A percentile compares a stretch with the other conserved stretches of the same genome.
Conservation (phyloP, 2,113 vertebrate species). For the Alaudala cheleensis region DNA sequence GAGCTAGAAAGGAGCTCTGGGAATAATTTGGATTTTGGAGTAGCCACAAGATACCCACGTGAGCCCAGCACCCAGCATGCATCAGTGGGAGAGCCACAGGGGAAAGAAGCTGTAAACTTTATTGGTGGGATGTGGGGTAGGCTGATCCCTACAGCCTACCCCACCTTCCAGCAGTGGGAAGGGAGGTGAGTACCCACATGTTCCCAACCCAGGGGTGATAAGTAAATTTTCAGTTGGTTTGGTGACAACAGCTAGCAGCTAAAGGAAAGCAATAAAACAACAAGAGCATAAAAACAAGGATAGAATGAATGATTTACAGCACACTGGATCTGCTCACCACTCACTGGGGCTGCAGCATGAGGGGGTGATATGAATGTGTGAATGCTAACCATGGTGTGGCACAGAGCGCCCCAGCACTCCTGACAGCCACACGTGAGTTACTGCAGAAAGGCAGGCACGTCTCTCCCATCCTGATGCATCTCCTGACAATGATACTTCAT, state of each 20-base stretch:
- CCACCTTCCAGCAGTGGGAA: neutral
- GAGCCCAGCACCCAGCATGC: fast-evolving
- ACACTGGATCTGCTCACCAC: neutral
- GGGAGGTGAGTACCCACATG: neutral
- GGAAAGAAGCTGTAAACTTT: neutral
- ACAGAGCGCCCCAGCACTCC: neutral
- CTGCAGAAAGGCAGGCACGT: conserved; percentile 15
- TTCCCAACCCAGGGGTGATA: neutral
- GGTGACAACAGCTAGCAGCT: neutral
- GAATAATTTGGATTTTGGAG: neutral
- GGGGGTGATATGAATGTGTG: neutral
- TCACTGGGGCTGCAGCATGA: neutral
- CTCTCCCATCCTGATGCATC: conserved; percentile 51
- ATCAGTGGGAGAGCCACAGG: neutral
- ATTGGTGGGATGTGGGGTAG: neutral
- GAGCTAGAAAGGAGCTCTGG: neutral
- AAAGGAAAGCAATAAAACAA: conserved; percentile 33
- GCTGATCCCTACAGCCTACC: neutral
- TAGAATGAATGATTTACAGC: conserved; percentile 4
- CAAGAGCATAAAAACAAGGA: conserved; percentile 25
- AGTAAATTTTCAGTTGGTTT: neutral
- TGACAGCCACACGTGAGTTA: conserved; percentile 48
- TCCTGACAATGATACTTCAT: conserved; percentile 55
- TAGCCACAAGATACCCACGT: neutral
- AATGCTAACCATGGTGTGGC: conserved; percentile 35